Base-by-base conservation (phyloP, 1,140 invertebrate genomes). In the Diprion similis region DNA sequence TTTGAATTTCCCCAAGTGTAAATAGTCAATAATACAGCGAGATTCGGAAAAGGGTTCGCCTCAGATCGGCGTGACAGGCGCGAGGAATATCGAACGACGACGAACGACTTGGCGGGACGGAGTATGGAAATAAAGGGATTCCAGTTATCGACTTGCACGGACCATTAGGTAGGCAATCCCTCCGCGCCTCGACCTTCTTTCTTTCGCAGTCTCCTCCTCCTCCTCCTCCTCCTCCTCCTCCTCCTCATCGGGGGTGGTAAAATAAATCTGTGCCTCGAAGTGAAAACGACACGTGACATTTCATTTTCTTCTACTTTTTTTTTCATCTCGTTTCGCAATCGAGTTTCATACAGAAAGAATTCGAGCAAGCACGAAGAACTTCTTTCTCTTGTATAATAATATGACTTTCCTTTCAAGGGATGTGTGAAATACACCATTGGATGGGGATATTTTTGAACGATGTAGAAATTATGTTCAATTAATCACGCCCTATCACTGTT, bases 81-180 rank as follows among this genome's bases (percentile, higher is more conserved):
- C 59, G 59, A 18, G 59, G 17, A 18, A 18, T 15, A 18, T 15
- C 13, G 59, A 64, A 18, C 13, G 59, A 18, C 13, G 59, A 3
- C 13, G 59, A 18, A 64, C 13, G 59, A 18, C 59, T 64, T 15
- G 59, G 17, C 13, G 8, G 59, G 13, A 64, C 1, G 24, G 24
- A 37, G 24, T 37, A 37, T 37, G 24, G 24, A 37, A 37, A 37
- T 37, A 37, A 37, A 37, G 24, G 24, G 76, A 75, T 73, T 48
- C 71, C 68, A 74, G 76, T 77, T 77, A 75, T 77, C 76, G 73
- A 66, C 48, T 68, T 68, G 72, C 77, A 74, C 73, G 75, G 71
- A 15, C 77, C 77, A 78, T 78, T 78, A 78, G 77, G 24, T 66
- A 68, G 64, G 45, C 72, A 75, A 74, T 74, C 76, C 75, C 75